Evolutionary conservation across 2,797 vertebrate species (phyloP), one percentile per base, ranked within the genome.

Genomic region (Sciurus carolinensis): DNA sequence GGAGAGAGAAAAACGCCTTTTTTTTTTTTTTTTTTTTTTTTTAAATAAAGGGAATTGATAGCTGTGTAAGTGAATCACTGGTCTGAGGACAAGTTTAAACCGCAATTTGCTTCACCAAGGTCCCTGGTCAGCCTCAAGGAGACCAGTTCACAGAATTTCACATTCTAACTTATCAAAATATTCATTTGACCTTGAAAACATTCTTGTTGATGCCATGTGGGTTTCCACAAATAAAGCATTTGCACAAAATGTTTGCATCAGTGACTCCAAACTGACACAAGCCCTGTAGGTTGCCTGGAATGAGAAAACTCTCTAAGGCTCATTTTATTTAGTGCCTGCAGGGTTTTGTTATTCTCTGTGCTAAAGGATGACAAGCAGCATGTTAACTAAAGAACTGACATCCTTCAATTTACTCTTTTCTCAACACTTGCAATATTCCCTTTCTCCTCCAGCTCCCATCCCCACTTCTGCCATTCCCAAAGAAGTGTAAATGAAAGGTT

Each of bases 221-320:
- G 50, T 47, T 39, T 39, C 39, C 39, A 96, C 76, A 91, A 90
- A 81, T 86, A 73, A 87, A 93, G 67, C 84, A 84, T 96, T 92
- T 82, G 89, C 95, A 93, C 83, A 93, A 96, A 96, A 73, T 94
- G 47, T 96, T 95, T 97, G 92, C 92, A 87, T 93, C 93, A 66
- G 80, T 90, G 89, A 87, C 39, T 96, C 62, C 80, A 93, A 95
- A 95, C 73, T 93, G 94, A 82, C 59, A 95, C 36, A 83, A 30
- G 77, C 79, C 44, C 96, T 84, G 88, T 59, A 86, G 94, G 84
- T 54, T 85, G 54, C 82, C 66, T 47, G 14, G 75, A 86, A 83
- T n/a, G 83, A 94, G 89, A 83, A 97, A 52, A 71, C 76, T 93
- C 44, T 59, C 33, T 12, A 30, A 95, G 86, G 42, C 33, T 84